phyloP scores from a whole-genome alignment of 1,140 invertebrate species.

The Bacillus rossius region DNA sequence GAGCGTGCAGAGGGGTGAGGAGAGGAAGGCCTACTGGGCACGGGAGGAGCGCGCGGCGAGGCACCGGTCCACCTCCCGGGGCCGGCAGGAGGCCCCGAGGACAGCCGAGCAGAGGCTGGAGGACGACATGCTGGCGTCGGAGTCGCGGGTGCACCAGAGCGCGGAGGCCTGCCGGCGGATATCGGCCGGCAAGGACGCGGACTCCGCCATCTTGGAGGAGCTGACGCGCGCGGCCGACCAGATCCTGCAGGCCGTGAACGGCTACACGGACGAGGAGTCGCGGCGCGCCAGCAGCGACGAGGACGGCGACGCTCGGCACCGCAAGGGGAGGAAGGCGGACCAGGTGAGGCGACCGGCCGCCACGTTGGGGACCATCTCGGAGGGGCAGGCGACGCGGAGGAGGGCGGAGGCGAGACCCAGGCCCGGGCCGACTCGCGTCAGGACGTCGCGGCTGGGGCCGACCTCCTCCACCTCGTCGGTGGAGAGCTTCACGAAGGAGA shows the following conservation, averaged over 20 bases:
- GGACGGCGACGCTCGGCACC: background rate
- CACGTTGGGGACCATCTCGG: constrained; percentile 42
- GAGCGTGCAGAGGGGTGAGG: too few relatives aligned
- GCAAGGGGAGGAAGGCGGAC: background rate
- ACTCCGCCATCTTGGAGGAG: constrained; percentile 43
- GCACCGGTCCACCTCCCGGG: too few relatives aligned
- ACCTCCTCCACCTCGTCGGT: constrained; percentile 42
- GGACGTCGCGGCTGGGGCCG: background rate
- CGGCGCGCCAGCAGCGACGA: constrained; percentile 31
- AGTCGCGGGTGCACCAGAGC: too few relatives aligned
- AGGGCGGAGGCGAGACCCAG: constrained; percentile 20
- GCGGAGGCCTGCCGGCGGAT: too few relatives aligned
- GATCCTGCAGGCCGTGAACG: constrained; percentile 46
- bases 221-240: constrained; percentile 48
- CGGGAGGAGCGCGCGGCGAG: too few relatives aligned
- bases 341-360: background rate
- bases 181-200: constrained; percentile 13
- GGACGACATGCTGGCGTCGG: too few relatives aligned
- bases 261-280: constrained; percentile 46
- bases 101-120: too few relatives aligned
- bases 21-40: too few relatives aligned
- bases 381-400: constrained; percentile 40
- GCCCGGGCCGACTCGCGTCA: constrained; percentile 13
- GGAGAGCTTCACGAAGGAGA: constrained; percentile 34
- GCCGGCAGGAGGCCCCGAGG: too few relatives aligned